Percentiles rank a stretch among this genome's conserved stretches.
phyloP scores from a whole-genome alignment of 2,797 vertebrate genomes.

The Pipistrellus nathusii region DNA sequence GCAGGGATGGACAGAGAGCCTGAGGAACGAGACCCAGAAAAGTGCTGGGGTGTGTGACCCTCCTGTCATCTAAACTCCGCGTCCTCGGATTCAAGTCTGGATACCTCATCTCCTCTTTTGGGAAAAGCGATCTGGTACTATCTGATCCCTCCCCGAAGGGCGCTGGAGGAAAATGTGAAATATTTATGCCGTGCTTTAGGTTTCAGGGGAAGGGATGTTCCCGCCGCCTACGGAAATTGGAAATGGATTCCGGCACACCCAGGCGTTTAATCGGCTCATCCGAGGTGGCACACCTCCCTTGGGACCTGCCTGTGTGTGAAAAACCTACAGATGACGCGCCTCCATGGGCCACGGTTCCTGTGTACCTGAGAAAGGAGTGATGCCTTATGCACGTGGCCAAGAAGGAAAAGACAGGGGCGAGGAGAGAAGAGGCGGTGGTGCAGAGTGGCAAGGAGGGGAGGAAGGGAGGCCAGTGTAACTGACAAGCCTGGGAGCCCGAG shows the following conservation, averaged over 20 bases:
- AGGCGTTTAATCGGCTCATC: background rate
- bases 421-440: background rate
- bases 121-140: conserved; percentile 43
- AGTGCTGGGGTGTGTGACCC: background rate
- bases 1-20: rapidly evolving
- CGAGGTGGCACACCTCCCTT: background rate
- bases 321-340: background rate
- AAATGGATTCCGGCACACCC: background rate
- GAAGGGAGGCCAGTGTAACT: background rate
- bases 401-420: background rate
- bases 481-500: conserved; percentile 43
- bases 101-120: conserved; percentile 4
- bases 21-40: background rate
- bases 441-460: background rate
- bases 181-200: conserved; percentile 47
- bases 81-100: background rate
- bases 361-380: background rate
- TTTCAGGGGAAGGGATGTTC: conserved; percentile 34
- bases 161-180: conserved; percentile 50
- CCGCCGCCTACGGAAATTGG: background rate
- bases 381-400: background rate
- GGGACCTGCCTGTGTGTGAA: background rate
- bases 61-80: background rate
- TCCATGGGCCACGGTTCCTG: background rate
- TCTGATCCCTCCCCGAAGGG: background rate